Conservation (phyloP, 2,797 vertebrate species). For the Alexandromys oeconomus region DNA sequence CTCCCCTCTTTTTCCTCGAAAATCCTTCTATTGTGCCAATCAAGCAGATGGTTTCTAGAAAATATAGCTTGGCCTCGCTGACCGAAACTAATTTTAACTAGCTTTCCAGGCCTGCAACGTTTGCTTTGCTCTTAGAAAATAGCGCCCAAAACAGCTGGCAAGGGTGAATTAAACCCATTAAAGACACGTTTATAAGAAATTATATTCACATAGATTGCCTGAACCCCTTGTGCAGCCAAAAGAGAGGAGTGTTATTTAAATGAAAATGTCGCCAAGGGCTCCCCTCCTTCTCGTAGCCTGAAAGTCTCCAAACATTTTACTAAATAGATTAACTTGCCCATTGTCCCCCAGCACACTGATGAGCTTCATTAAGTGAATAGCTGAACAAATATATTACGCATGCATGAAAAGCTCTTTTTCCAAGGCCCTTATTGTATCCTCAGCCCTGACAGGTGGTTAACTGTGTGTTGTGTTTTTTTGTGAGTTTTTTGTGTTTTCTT, state of each 20-base stretch:
- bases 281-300: constrained; percentile 91
- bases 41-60: constrained; percentile 99
- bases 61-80: constrained; percentile 95
- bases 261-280: constrained; percentile 90
- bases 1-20: constrained; percentile 88
- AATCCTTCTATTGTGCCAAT: constrained; percentile 98
- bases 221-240: constrained; percentile 84
- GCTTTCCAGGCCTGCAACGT: constrained; percentile 97
- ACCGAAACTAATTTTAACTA: constrained; percentile 99
- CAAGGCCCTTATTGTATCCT: constrained; percentile 91
- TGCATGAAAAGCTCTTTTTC: constrained; percentile 96
- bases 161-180: constrained; percentile 95
- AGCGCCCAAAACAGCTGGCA: constrained; percentile 97
- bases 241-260: constrained; percentile 91
- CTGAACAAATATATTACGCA: constrained; percentile 99
- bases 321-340: constrained; percentile 97
- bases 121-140: constrained; percentile 96
- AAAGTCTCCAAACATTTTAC: constrained; percentile 94
- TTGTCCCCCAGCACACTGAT: constrained; percentile 95
- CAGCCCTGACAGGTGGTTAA: constrained; percentile 98
- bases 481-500: constrained; percentile 91
- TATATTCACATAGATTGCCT: constrained; percentile 92
- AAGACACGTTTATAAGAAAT: constrained; percentile 96
- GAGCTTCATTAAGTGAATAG: constrained; percentile 97
- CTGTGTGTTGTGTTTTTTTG: constrained; percentile 95